Conservation (phyloP, 2,888 invertebrate genomes). For the Neoaliturus tenellus region DNA sequence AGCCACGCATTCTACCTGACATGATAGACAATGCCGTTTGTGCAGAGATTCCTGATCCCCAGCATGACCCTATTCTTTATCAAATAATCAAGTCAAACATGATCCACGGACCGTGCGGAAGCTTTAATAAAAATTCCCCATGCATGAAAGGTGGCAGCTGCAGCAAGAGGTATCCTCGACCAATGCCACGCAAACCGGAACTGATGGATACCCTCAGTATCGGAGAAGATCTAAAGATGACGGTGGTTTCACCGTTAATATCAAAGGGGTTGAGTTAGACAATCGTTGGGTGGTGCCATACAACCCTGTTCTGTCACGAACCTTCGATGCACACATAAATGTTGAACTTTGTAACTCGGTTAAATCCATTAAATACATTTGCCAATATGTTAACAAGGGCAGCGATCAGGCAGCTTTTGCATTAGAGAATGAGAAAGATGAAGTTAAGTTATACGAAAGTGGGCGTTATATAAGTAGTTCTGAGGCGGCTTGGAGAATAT, state of each 20-base stretch:
- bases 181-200: slow-evolving; percentile 66
- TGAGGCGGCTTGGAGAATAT: slow-evolving; percentile 63
- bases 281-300: slow-evolving; percentile 64
- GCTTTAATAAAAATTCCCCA: slow-evolving; percentile 67
- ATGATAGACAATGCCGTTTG: slow-evolving; percentile 68
- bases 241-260: neutral
- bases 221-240: slow-evolving; percentile 63
- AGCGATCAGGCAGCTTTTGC: slow-evolving; percentile 57
- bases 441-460: slow-evolving; percentile 63
- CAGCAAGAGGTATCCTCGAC: slow-evolving; percentile 70
- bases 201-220: slow-evolving; percentile 70
- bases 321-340: slow-evolving; percentile 64
- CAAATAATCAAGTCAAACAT: slow-evolving; percentile 63
- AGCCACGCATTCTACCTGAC: slow-evolving; percentile 62
- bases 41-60: slow-evolving; percentile 70
- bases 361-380: slow-evolving; percentile 66
- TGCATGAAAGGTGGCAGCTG: slow-evolving; percentile 71
- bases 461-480: slow-evolving; percentile 62
- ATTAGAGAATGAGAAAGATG: slow-evolving; percentile 58
- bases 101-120: slow-evolving; percentile 70
- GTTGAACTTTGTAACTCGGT: slow-evolving; percentile 65
- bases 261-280: slow-evolving; percentile 52
- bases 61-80: slow-evolving; percentile 66
- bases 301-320: slow-evolving; percentile 57
- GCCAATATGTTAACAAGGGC: slow-evolving; percentile 66